Base-by-base conservation (phyloP, 2,888 invertebrate species). In the Taenaris catops region DNA sequence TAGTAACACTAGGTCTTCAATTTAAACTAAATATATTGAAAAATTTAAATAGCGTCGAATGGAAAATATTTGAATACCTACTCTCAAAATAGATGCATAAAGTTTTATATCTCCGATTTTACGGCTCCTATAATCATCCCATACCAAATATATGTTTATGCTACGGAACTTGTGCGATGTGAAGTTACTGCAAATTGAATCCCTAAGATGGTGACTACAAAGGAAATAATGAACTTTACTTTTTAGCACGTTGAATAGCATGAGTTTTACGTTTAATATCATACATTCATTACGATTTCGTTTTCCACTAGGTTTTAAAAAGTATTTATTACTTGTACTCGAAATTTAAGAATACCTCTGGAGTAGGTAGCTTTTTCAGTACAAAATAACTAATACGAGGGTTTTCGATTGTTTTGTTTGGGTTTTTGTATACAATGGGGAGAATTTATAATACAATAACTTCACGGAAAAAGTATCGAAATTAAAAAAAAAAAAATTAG, bases 121-220 rank as follows among this genome's bases (percentile, higher is more conserved):
- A 34, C 19, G 29, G 16, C 9, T 31, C 17, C 11, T 12, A 26
- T 34, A 31, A 40, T 35, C 26, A 36, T 31, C 34, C 35, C 23
- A 17, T 25, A 19, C 23, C 20, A 34, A 34, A 29, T 29, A 28
- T 36, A 24, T 41, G 20, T 33, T 41, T 41, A 41, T 36, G 27
- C 35, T 28, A 17, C 27, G 25, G 36, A 41, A 27, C 36, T 32
- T 24, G 21, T 31, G 27, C 26, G 27, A 40, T 40, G 25, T 25
- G 32, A 31, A 31, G 31, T 31, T 31, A 31, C 31, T 31, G 31
- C 31, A 31, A 31, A 31, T 31, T 31, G 31, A 35, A 40, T 31
- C 31, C 35, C 35, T 32, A 35, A 35, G 35, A 40, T 31, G 23
- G 26, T 40, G 35, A 40, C 35, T 35, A 31, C 35, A 27, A 31